Evolutionary conservation across 30 jellyfish, hydroid and myxozoan species (phyloP).

Genomic region (Hydra vulgaris): DNA sequence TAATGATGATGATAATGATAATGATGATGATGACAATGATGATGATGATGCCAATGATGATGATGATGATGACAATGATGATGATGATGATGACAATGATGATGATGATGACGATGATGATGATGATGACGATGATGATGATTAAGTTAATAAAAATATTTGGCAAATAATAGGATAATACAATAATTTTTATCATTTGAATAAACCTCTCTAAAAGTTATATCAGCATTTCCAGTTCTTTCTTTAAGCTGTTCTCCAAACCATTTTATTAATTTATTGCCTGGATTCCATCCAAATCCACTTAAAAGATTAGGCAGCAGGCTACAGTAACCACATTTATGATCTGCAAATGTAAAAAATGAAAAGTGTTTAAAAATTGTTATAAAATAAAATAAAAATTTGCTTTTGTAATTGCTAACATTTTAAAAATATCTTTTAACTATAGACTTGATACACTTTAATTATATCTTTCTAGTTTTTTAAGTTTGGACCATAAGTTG

Average conservation of each 20-base stretch:
- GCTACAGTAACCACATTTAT: conserved; percentile 92
- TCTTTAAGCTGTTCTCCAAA: conserved; percentile 86
- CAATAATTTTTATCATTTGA: no score
- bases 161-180: no score
- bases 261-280: conserved; percentile 74
- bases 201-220: conserved; percentile 74
- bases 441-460: neutral
- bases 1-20: neutral
- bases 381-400: no score
- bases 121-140: no score
- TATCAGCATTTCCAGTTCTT: conserved; percentile 90
- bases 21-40: neutral
- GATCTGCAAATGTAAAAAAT: conserved; percentile 34
- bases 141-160: no score
- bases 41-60: neutral
- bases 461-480: no score
- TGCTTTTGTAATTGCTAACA: no score
- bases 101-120: neutral
- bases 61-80: neutral
- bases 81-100: neutral
- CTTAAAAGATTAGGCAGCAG: conserved; percentile 70
- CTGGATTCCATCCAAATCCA: conserved; percentile 99
- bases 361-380: neutral
- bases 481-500: no score
- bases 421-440: neutral